These are phyloP conservation scores for Cosmia pyralina DNA, from an alignment of 2,888 invertebrate species.

Conservation along the genomic window DNA sequence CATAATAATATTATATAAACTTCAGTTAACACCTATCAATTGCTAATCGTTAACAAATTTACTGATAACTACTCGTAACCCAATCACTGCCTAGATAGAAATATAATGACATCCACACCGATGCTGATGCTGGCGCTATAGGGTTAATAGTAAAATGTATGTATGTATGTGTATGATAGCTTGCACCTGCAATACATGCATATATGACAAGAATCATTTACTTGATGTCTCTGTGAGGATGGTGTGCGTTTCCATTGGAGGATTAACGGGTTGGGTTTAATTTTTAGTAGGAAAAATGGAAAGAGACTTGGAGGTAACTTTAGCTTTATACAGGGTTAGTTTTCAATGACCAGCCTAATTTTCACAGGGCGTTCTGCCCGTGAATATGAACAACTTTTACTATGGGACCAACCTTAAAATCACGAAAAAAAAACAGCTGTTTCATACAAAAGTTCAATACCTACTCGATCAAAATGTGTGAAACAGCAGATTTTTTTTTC, in stretches of 20 bases:
- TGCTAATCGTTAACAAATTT: slow-evolving; percentile 7
- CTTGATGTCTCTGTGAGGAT: slow-evolving; percentile 69
- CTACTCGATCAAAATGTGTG: too few species aligned
- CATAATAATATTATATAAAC: too few species aligned
- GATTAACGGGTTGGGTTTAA: neutral
- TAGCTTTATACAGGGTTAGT: too few species aligned
- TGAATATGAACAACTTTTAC: too few species aligned
- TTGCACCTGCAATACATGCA: slow-evolving; percentile 63
- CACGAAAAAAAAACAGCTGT: too few species aligned
- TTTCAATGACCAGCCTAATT: too few species aligned
- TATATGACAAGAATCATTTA: slow-evolving; percentile 68
- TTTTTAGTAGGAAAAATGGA: neutral
- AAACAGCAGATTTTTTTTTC: too few species aligned
- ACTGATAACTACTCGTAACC: neutral
- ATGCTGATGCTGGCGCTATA: neutral
- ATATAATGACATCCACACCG: slow-evolving; percentile 41
- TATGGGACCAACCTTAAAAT: too few species aligned
- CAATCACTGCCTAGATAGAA: slow-evolving; percentile 38
- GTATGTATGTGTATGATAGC: slow-evolving; percentile 38
- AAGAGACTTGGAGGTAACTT: neutral
- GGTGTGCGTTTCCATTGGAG: slow-evolving; percentile 68
- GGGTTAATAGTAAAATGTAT: slow-evolving; percentile 48
- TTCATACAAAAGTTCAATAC: too few species aligned
- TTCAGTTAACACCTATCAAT: neutral
- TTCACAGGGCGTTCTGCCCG: too few species aligned